Conservation (phyloP, 2,113 vertebrate species). For the Zosterops lateralis region DNA sequence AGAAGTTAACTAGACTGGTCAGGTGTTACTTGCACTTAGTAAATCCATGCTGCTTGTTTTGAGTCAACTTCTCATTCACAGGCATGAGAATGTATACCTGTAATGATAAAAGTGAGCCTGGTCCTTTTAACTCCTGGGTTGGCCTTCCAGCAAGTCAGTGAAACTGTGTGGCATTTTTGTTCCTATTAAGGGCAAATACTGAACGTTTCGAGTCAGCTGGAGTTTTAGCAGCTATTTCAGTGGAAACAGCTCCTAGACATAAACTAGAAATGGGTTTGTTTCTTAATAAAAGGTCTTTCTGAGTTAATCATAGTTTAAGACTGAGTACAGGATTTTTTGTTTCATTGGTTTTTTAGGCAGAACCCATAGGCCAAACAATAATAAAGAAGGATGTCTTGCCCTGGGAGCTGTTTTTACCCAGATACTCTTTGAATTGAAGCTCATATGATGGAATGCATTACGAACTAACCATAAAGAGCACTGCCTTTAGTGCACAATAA, state of each 20-base stretch:
- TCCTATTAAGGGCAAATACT: not conserved
- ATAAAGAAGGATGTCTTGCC: not conserved
- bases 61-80: not conserved
- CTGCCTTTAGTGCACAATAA: not conserved
- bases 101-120: not conserved
- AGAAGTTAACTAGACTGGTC: not conserved
- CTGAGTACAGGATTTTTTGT: not conserved
- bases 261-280: not conserved
- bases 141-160: not conserved
- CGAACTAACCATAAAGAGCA: not conserved
- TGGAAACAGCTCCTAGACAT: not conserved
- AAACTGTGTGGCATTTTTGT: not conserved
- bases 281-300: not conserved
- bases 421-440: not conserved
- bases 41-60: not conserved
- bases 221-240: not conserved
- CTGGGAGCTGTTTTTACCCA: not conserved
- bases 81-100: not conserved
- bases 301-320: not conserved
- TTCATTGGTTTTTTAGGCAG: not conserved
- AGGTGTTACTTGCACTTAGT: not conserved
- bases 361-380: not conserved
- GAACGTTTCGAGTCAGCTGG: accelerated
- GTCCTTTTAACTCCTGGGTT: not conserved
- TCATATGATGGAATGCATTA: not conserved